Percentiles rank a stretch among this genome's conserved stretches.
phyloP scores from a whole-genome alignment of 2,113 vertebrate species.

The Hemiprocne comata region DNA sequence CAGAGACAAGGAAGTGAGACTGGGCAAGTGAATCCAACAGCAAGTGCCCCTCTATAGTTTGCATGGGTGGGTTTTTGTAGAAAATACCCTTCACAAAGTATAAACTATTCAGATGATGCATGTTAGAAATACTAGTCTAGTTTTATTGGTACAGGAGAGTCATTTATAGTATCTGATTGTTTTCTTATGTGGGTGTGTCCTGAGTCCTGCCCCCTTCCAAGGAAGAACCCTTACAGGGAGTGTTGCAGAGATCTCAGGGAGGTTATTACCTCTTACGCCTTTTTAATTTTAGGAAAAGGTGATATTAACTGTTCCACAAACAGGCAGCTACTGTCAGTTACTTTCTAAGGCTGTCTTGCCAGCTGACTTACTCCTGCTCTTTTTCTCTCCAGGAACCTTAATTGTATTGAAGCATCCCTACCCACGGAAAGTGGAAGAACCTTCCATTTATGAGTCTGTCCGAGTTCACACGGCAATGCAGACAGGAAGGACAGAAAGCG shows the following conservation, averaged over 20 bases:
- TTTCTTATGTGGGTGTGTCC: neutral
- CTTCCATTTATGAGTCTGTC: conserved; percentile 94
- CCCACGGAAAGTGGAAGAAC: conserved; percentile 90
- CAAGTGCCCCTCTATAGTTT: neutral
- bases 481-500: conserved; percentile 84
- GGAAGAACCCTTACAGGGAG: neutral
- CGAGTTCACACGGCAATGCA: conserved; percentile 96
- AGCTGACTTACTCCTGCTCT: neutral
- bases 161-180: neutral
- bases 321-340: neutral
- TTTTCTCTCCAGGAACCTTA: conserved; percentile 73
- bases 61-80: neutral
- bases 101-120: neutral
- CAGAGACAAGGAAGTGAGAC: neutral
- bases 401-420: conserved; percentile 87
- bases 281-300: neutral
- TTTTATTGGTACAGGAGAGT: neutral
- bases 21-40: neutral
- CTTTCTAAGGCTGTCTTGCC: neutral
- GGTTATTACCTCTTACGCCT: neutral
- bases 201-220: neutral
- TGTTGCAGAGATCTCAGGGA: neutral
- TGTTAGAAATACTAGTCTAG: neutral
- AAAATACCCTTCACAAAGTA: neutral
- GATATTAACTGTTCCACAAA: neutral